phyloP scores from a whole-genome alignment of 1,140 invertebrate species.

The Triops longicaudatus region DNA sequence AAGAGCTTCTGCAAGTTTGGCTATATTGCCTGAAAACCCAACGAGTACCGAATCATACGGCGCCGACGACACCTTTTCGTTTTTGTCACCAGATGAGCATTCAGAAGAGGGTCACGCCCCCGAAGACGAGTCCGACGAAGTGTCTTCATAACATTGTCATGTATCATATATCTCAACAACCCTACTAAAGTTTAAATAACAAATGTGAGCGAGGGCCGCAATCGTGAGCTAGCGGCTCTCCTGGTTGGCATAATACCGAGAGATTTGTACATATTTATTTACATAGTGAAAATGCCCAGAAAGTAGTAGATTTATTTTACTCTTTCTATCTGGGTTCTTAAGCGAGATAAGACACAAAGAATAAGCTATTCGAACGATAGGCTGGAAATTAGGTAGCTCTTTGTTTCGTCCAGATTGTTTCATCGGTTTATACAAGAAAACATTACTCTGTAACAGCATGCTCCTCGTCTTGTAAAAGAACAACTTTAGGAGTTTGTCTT shows the following conservation, averaged over 20 bases:
- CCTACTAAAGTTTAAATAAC: neutral
- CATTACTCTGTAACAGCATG: too few species aligned
- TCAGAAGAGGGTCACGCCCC: neutral
- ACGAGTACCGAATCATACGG: neutral
- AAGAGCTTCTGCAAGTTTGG: neutral
- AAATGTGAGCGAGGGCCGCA: neutral
- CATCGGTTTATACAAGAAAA: too few species aligned
- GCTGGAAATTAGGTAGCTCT: too few species aligned
- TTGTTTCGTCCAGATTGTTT: too few species aligned
- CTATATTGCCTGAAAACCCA: neutral
- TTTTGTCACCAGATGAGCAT: neutral
- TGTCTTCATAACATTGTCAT: constrained; percentile 8
- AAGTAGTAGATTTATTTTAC: constrained; percentile 16
- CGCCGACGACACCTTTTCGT: neutral
- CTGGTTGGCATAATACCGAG: neutral
- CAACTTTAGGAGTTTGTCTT: too few species aligned
- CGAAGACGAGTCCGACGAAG: neutral
- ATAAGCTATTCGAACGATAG: neutral
- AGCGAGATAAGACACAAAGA: neutral
- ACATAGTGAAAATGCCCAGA: neutral
- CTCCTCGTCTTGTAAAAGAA: too few species aligned
- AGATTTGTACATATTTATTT: constrained; percentile 18
- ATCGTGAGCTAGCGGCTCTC: neutral
- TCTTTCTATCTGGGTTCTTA: neutral
- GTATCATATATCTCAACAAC: neutral